These are phyloP conservation scores for Limanda limanda DNA, from an alignment of 2,113 vertebrate genomes.

Conservation along the genomic window DNA sequence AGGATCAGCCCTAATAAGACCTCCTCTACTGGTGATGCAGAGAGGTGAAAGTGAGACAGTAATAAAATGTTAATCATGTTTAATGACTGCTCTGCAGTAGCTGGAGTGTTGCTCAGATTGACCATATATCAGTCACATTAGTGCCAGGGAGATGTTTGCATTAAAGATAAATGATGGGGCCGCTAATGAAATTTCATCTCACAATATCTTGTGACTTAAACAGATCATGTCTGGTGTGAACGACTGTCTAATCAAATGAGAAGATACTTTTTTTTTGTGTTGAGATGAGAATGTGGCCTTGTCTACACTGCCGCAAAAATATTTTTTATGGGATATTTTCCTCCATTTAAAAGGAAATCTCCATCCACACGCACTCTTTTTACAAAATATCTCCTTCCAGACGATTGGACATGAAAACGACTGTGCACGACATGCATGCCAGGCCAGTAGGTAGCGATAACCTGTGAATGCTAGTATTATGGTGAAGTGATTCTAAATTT, in stretches of 20 bases:
- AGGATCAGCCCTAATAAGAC: conserved; percentile 61
- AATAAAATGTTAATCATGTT: conserved; percentile 75
- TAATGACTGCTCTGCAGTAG: conserved; percentile 63
- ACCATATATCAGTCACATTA: conserved; percentile 61
- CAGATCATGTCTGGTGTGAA: conserved; percentile 28
- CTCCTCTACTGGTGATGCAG: conserved; percentile 44
- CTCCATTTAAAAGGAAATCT: too few relatives aligned
- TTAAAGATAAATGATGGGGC: conserved; percentile 57
- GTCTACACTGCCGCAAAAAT: neutral
- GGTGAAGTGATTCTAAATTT: too few relatives aligned
- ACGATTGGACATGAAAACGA: too few relatives aligned
- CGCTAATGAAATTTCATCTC: conserved; percentile 65
- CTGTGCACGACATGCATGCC: too few relatives aligned
- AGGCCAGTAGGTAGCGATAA: too few relatives aligned
- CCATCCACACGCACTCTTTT: too few relatives aligned
- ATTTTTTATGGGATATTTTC: too few relatives aligned
- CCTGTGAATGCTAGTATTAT: too few relatives aligned
- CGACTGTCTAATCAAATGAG: conserved; percentile 35
- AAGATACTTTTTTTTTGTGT: conserved; percentile 5
- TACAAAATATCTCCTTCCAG: too few relatives aligned
- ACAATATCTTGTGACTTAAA: conserved; percentile 45
- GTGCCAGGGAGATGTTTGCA: conserved; percentile 60
- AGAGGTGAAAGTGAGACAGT: conserved; percentile 62
- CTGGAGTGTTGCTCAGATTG: conserved; percentile 43
- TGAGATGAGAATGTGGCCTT: conserved; percentile 5